These are phyloP conservation scores for Lepus timidus DNA, from an alignment of 2,113 vertebrate genomes.

Conservation along the genomic window DNA sequence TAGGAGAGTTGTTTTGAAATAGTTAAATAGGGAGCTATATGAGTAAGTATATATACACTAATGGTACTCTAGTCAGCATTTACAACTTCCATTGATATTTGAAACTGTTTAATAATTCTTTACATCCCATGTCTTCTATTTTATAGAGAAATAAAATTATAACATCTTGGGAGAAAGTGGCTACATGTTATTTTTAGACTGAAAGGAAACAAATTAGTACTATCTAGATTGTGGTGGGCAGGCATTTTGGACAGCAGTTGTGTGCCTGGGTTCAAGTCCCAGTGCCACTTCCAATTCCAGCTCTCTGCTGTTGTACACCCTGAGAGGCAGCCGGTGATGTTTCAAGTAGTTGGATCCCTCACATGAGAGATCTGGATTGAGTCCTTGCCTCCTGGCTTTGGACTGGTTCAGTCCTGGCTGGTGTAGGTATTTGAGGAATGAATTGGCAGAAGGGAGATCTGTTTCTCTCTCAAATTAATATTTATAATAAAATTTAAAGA, in stretches of 20 bases:
- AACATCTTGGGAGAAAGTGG: background rate
- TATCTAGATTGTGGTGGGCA: background rate
- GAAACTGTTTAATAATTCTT: slow-evolving; percentile 1
- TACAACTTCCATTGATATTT: background rate
- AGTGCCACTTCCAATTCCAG: too few species aligned
- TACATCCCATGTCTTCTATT: background rate
- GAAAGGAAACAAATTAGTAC: slow-evolving; percentile 33
- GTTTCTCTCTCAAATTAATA: too few species aligned
- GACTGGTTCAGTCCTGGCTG: too few species aligned
- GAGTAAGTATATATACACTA: background rate
- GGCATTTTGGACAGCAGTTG: too few species aligned
- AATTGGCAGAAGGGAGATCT: too few species aligned
- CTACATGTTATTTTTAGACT: background rate
- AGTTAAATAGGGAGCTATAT: background rate
- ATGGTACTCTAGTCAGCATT: background rate
- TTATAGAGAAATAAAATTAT: background rate
- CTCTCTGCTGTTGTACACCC: too few species aligned
- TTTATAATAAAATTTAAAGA: background rate
- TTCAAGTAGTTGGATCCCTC: too few species aligned
- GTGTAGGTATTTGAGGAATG: too few species aligned
- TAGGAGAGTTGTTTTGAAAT: background rate
- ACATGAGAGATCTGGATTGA: too few species aligned
- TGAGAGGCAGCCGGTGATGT: too few species aligned
- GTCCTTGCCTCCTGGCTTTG: too few species aligned
- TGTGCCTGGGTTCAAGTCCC: too few species aligned